These are phyloP conservation scores for Drosophila tristis DNA, from an alignment of 1,140 invertebrate species.

Conservation along the genomic window DNA sequence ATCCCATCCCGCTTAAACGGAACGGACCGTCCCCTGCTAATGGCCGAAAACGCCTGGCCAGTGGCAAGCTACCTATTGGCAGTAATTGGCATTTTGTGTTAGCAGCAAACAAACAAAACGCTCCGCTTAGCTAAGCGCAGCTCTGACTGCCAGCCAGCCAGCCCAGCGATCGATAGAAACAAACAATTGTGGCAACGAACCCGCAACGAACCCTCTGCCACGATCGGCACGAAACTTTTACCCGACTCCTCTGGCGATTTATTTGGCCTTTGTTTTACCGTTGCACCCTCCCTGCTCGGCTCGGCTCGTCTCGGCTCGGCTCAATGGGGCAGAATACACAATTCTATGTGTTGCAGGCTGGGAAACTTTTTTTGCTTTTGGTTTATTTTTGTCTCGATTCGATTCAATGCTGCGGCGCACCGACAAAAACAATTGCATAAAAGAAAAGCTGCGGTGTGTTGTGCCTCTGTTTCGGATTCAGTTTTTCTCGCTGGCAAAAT, in stretches of 20 bases:
- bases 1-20: constrained; percentile 13
- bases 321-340: constrained; percentile 63
- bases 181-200: constrained; percentile 49
- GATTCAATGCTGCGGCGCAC: constrained; percentile 3
- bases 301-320: constrained; percentile 18
- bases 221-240: constrained; percentile 67
- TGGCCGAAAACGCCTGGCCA: constrained; percentile 47
- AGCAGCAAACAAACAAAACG: constrained; percentile 73
- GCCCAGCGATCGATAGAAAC: constrained; percentile 55
- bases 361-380: constrained; percentile 45
- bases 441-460: constrained; percentile 47
- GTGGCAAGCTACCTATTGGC: constrained; percentile 57
- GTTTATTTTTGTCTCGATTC: too few species aligned
- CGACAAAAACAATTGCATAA: constrained; percentile 70
- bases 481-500: constrained; percentile 25
- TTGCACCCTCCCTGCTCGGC: background rate
- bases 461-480: constrained; percentile 3
- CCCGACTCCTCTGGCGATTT: constrained; percentile 56
- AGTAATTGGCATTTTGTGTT: constrained; percentile 75
- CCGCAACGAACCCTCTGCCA: constrained; percentile 16
- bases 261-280: constrained; percentile 59
- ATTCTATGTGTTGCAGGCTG: constrained; percentile 56
- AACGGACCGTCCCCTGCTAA: constrained; percentile 44
- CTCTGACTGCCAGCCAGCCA: constrained; percentile 24
- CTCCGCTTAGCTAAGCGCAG: constrained; percentile 1